phyloP scores from a whole-genome alignment of 1,140 invertebrate genomes.

The Callitettix versicolor region DNA sequence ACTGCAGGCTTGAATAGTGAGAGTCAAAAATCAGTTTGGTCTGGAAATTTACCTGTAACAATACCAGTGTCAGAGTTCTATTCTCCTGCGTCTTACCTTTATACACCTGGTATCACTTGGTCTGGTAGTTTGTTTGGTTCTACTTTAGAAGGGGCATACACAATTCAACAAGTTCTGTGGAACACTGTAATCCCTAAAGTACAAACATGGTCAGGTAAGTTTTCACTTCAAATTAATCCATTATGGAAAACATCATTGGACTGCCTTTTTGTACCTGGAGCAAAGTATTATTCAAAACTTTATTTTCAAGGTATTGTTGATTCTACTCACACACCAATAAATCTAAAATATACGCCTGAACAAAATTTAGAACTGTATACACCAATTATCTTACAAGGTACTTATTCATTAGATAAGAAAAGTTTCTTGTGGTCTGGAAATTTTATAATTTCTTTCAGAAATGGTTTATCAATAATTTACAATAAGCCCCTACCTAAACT shows the following conservation, averaged over 20 bases:
- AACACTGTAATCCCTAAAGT: not conserved
- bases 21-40: conserved; percentile 12
- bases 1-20: not conserved
- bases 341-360: too few species aligned
- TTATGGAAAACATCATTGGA: conserved; percentile 4
- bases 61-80: conserved; percentile 16
- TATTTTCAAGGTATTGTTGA: not conserved
- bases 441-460: conserved; percentile 3
- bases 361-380: not conserved
- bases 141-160: not conserved
- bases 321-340: too few species aligned
- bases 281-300: conserved; percentile 13
- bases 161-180: not conserved
- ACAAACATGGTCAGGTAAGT: conserved; percentile 4
- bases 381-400: conserved; percentile 11
- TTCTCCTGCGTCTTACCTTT: conserved; percentile 3
- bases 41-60: conserved; percentile 11
- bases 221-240: conserved; percentile 1
- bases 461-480: not conserved
- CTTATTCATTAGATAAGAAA: conserved; percentile 2
- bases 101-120: conserved; percentile 6
- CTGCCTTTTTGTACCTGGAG: conserved; percentile 6
- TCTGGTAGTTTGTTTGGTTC: conserved; percentile 4
- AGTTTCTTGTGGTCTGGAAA: conserved; percentile 11
- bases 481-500: not conserved